Percentiles rank a stretch among this genome's conserved stretches.
These are phyloP conservation scores for Phalacrocorax carbo DNA, from an alignment of 2,113 vertebrate species.

Conservation along the genomic window DNA sequence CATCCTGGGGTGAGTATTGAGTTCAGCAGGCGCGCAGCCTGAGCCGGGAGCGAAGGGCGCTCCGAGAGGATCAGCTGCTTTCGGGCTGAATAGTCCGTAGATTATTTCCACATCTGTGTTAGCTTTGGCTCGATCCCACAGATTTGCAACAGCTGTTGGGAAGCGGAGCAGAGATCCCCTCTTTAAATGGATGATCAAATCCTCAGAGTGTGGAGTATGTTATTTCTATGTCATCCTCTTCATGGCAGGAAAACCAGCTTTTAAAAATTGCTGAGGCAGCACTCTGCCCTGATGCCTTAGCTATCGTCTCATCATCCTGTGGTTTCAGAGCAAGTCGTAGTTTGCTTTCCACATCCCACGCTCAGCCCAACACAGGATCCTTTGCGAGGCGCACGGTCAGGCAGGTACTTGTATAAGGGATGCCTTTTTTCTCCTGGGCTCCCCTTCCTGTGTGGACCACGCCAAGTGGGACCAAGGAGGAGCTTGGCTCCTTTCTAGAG, in stretches of 20 bases:
- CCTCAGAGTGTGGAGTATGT: conserved; percentile 39
- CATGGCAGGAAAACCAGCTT: conserved; percentile 54
- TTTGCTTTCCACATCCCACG: conserved; percentile 28
- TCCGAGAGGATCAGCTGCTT: conserved; percentile 43
- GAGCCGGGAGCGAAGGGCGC: not conserved
- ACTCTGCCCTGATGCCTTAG: conserved; percentile 25
- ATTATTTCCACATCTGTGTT: conserved; percentile 75
- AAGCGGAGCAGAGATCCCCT: conserved; percentile 66
- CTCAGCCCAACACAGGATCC: not conserved
- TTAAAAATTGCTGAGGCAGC: conserved; percentile 57
- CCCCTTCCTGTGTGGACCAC: not conserved
- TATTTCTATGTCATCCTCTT: conserved; percentile 63
- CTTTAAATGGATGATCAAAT: conserved; percentile 66
- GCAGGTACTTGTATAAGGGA: not conserved
- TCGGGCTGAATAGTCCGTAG: conserved; percentile 7
- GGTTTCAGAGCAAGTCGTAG: conserved; percentile 19
- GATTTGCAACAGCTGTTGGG: conserved; percentile 77
- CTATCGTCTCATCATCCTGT: not conserved
- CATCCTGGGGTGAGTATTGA: not conserved
- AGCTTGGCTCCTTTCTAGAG: not conserved
- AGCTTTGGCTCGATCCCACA: conserved; percentile 73
- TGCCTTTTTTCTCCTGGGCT: not conserved
- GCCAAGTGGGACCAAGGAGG: not conserved
- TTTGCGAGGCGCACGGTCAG: not conserved
- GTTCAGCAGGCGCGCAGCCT: not conserved